Evolutionary conservation across 2,113 vertebrate genomes (phyloP).

Genomic region (Rhea pennata): DNA sequence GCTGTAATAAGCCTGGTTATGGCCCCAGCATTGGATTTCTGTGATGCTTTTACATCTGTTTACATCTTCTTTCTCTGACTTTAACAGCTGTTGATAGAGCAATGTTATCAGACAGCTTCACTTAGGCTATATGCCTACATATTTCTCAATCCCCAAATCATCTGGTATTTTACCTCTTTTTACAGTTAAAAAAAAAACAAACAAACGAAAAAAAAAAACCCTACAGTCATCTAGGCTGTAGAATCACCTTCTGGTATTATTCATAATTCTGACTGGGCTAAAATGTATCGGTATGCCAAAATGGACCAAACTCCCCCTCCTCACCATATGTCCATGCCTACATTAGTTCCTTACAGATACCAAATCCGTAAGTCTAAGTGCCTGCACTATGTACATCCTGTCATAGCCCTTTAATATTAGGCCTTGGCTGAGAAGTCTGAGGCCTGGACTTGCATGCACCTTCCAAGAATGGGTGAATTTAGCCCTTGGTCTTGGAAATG

Average conservation of each 20-base stretch:
- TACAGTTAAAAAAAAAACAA: not conserved
- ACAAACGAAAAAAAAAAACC: not conserved
- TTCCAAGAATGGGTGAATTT: not conserved
- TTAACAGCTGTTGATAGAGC: not conserved
- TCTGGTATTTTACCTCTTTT: not conserved
- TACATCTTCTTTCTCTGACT: not conserved
- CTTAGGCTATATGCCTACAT: not conserved
- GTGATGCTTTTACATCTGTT: not conserved
- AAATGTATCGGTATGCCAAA: not conserved
- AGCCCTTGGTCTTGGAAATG: not conserved
- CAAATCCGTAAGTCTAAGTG: not conserved
- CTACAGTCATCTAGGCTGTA: not conserved
- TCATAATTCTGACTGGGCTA: not conserved
- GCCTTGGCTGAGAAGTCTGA: not conserved
- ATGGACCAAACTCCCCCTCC: rapidly evolving
- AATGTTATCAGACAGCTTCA: not conserved
- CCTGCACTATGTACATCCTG: not conserved
- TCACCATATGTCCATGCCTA: not conserved
- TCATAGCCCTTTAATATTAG: not conserved
- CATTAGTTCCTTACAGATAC: not conserved
- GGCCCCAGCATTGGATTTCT: not conserved
- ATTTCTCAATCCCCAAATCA: not conserved
- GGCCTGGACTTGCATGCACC: not conserved
- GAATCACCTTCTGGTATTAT: not conserved
- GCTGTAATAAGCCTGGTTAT: not conserved